Conservation (phyloP, 2,888 invertebrate genomes). For the Drosophila kuntzei region DNA sequence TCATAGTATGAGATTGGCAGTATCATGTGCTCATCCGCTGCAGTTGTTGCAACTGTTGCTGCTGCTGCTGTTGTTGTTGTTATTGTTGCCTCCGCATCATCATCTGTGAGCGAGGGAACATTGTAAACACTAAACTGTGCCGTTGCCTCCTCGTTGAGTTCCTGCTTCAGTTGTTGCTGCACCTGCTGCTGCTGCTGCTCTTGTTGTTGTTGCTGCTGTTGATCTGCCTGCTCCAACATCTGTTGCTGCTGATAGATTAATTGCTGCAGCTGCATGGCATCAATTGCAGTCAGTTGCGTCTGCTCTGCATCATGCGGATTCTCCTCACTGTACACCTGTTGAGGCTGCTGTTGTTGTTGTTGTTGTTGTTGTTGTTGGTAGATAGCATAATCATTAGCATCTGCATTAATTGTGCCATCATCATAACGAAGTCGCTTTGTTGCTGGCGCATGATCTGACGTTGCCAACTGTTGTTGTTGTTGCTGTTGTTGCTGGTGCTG, state of each 20-base stretch:
- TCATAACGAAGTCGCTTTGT: conserved; percentile 80
- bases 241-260: conserved; percentile 80
- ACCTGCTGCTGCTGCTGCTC: conserved; percentile 63
- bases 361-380: conserved; percentile 68
- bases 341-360: conserved; percentile 53
- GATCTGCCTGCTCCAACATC: conserved; percentile 58
- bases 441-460: conserved; percentile 52
- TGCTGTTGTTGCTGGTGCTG: conserved; percentile 25
- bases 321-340: conserved; percentile 62
- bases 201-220: conserved; percentile 59
- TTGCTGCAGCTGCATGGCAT: conserved; percentile 82
- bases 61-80: background rate
- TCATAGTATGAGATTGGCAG: conserved; percentile 80
- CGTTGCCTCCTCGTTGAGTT: conserved; percentile 39
- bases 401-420: conserved; percentile 53
- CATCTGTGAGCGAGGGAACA: conserved; percentile 81
- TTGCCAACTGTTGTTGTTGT: conserved; percentile 33
- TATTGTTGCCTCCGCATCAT: conserved; percentile 37
- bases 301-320: conserved; percentile 52
- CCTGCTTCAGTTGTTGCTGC: conserved; percentile 61
- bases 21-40: conserved; percentile 70
- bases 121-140: conserved; percentile 78
- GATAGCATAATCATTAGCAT: conserved; percentile 55
- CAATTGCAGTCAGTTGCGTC: conserved; percentile 70
- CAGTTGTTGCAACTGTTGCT: conserved; percentile 1